Percentiles rank a stretch among this genome's conserved stretches.
Conservation (phyloP, 1,140 invertebrate genomes). For the Vollenhovia emeryi region DNA sequence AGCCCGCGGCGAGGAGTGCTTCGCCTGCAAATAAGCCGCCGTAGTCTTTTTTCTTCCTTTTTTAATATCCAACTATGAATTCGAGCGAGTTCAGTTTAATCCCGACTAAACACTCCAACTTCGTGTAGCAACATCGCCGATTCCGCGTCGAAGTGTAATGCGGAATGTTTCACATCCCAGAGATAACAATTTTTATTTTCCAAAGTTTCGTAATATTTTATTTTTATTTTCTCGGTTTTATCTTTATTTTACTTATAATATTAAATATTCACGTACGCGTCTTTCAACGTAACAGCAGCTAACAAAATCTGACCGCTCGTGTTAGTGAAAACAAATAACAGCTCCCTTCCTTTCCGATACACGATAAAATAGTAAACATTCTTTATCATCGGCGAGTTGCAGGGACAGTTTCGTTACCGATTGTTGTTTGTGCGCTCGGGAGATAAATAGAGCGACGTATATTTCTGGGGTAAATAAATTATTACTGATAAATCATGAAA, state of each 20-base stretch:
- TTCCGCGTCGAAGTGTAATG: not conserved
- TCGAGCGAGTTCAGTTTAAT: constrained; percentile 5
- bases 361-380: constrained; percentile 33
- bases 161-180: not conserved
- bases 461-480: not conserved
- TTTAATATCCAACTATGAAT: not conserved
- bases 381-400: constrained; percentile 7
- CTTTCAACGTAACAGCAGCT: not conserved
- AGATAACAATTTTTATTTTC: constrained; percentile 14
- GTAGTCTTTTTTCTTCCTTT: not conserved
- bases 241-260: not conserved
- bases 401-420: constrained; percentile 51
- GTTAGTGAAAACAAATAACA: not conserved
- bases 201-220: not conserved
- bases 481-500: not conserved
- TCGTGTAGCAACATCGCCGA: not conserved
- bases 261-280: not conserved
- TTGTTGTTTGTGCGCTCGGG: not conserved
- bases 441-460: not conserved
- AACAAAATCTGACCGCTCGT: not conserved
- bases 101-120: not conserved
- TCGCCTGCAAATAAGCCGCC: constrained; percentile 51
- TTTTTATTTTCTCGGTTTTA: not conserved
- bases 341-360: constrained; percentile 12
- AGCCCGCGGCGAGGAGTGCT: constrained; percentile 36